Base-by-base conservation (phyloP, 2,113 vertebrate species). In the Hippocampus comes region DNA sequence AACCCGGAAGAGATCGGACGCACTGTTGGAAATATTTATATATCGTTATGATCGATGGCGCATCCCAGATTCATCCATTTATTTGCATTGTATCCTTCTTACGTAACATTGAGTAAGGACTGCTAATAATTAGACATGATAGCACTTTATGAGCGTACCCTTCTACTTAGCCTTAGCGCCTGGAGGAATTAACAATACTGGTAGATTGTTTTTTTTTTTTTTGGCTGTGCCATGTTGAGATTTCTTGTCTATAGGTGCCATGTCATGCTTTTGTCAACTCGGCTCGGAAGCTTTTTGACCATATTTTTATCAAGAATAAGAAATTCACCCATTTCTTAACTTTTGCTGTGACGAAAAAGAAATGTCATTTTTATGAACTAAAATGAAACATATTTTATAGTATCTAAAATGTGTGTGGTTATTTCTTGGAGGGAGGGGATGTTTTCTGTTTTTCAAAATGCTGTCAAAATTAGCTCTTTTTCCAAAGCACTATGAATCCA, bases 301-400 rank as follows among this genome's bases (percentile, higher is more conserved):
- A 80, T 79, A 78, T 83, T 89, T 89, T 90, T 92, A 91, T 84
- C 87, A 87, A 46, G 43, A 46, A 80, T 78, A 82, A 78, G 71
- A 84, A 84, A 76, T 77, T 81, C 64, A 84, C 82, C 68, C 23
- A 75, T 90, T 90, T 92, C 84, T 86, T 89, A 92, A 88, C 90
- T 89, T 87, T 92, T 87, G 83, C 85, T 90, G 90, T 90, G 73
- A 88, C 34, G 83, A 42, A 80, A 79, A 85, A 73, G 17, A 75
- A 86, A 82, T 82, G 81, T 82, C 72, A 80, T 88, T 91, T 90
- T 87, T 90, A 89, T 87, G 88, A 89, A 91, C 86, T 91, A 90
- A 92, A 93, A 90, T 88, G 74, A 89, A 82, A 86, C 81, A 84
- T 90, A 89, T 92, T 93, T 93, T 93, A 88, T 87, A 79, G 81